These are phyloP conservation scores for Lagenorhynchus albirostris DNA, from an alignment of 2,113 vertebrate genomes.

Conservation along the genomic window DNA sequence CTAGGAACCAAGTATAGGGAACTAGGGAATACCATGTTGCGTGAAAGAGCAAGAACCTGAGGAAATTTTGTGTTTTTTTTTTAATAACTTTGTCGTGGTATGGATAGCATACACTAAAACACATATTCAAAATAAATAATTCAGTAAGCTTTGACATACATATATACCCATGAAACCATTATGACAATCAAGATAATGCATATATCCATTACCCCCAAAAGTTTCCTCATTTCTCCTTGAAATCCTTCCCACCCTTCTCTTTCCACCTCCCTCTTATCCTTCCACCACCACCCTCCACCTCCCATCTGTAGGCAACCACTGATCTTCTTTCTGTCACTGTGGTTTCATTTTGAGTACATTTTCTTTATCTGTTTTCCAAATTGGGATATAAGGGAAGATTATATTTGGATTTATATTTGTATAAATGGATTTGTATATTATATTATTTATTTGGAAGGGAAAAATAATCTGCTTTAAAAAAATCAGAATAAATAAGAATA, in stretches of 20 bases:
- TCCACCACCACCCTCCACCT: neutral
- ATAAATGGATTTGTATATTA: no score
- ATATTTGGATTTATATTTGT: neutral
- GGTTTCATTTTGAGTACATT: neutral
- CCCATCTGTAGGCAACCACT: neutral
- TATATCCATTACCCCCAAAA: neutral
- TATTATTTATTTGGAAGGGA: neutral
- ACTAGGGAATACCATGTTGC: neutral
- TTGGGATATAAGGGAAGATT: neutral
- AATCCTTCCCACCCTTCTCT: neutral
- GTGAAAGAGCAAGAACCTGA: neutral
- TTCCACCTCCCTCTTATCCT: neutral
- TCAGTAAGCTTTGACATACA: neutral
- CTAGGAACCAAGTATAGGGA: neutral
- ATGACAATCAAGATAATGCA: neutral
- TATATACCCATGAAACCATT: neutral
- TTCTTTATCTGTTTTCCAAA: slow-evolving; percentile 20
- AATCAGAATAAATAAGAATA: slow-evolving; percentile 15
- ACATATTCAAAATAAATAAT: slow-evolving; percentile 44
- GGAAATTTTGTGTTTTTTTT: neutral
- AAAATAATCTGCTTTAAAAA: neutral
- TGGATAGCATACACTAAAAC: neutral
- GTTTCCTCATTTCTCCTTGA: neutral
- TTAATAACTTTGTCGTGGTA: neutral
- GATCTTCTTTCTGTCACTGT: neutral